Percentiles rank a stretch among this genome's conserved stretches.
Evolutionary conservation across 1,140 invertebrate genomes (phyloP).

Genomic region (Vanessa atalanta): DNA sequence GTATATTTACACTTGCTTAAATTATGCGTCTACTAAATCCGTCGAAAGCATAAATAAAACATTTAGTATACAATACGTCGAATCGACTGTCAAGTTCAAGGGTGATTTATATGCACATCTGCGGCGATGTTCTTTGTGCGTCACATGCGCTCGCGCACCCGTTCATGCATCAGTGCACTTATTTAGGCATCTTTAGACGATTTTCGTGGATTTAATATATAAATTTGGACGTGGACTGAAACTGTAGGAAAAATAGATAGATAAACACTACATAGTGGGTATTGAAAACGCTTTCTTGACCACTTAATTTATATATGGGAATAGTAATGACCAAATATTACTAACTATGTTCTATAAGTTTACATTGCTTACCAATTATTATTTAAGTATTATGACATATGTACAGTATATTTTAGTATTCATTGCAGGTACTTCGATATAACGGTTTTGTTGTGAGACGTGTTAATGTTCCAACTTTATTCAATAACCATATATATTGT

Average conservation of each 20-base stretch:
- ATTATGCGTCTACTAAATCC: conserved; percentile 10
- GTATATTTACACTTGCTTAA: conserved; percentile 9
- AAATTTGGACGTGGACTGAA: too few relatives aligned
- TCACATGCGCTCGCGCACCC: conserved; percentile 42
- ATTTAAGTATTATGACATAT: too few relatives aligned
- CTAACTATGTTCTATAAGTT: too few relatives aligned
- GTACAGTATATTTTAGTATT: background rate
- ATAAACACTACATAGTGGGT: too few relatives aligned
- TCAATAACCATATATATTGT: conserved; percentile 11
- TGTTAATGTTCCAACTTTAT: background rate
- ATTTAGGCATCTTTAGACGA: background rate
- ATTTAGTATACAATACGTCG: conserved; percentile 29
- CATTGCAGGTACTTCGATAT: background rate
- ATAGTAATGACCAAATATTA: too few relatives aligned
- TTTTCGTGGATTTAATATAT: background rate
- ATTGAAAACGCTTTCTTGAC: too few relatives aligned
- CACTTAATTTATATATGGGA: too few relatives aligned
- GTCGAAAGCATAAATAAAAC: conserved; percentile 13
- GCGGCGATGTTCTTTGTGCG: conserved; percentile 56
- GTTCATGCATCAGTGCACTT: conserved; percentile 33
- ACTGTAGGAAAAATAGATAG: too few relatives aligned
- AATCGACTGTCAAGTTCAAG: conserved; percentile 55
- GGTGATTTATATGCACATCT: conserved; percentile 56
- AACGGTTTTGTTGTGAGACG: background rate
- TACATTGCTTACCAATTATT: too few relatives aligned